These are phyloP conservation scores for Ranitomeya variabilis DNA, from an alignment of 2,113 vertebrate genomes.

Conservation along the genomic window DNA sequence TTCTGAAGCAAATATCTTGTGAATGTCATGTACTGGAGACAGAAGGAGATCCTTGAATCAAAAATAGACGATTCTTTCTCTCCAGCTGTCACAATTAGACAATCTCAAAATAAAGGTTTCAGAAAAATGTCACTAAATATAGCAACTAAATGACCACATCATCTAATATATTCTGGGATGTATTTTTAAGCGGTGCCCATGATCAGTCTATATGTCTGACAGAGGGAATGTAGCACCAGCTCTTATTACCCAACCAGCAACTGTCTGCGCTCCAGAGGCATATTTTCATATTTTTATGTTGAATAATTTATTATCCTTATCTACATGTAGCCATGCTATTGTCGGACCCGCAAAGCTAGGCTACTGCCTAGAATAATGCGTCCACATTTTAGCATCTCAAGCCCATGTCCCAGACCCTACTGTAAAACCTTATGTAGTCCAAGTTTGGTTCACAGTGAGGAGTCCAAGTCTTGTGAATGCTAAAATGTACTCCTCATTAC, in stretches of 20 bases:
- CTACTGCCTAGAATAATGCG: background rate
- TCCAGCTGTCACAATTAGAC: constrained; percentile 42
- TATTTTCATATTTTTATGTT: background rate
- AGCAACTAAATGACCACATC: constrained; percentile 1
- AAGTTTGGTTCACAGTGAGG: too few relatives aligned
- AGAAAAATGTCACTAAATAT: constrained; percentile 30
- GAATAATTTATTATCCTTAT: background rate
- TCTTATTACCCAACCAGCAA: constrained; percentile 9
- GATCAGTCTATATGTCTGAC: constrained; percentile 8
- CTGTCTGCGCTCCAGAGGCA: background rate
- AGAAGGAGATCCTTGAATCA: constrained; percentile 14
- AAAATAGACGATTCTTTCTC: constrained; percentile 12
- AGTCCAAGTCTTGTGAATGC: too few relatives aligned
- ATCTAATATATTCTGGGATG: background rate
- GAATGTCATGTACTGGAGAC: constrained; percentile 12
- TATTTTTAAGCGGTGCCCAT: constrained; percentile 6
- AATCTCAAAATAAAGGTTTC: constrained; percentile 12
- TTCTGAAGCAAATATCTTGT: background rate
- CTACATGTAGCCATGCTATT: background rate
- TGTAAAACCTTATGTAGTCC: too few relatives aligned
- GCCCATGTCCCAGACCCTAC: too few relatives aligned
- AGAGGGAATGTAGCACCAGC: background rate
- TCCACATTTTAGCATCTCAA: background rate
- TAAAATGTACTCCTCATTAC: too few relatives aligned
- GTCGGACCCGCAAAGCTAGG: background rate